Evolutionary conservation across 2,113 vertebrate genomes (phyloP).

Genomic region (Eptesicus fuscus): DNA sequence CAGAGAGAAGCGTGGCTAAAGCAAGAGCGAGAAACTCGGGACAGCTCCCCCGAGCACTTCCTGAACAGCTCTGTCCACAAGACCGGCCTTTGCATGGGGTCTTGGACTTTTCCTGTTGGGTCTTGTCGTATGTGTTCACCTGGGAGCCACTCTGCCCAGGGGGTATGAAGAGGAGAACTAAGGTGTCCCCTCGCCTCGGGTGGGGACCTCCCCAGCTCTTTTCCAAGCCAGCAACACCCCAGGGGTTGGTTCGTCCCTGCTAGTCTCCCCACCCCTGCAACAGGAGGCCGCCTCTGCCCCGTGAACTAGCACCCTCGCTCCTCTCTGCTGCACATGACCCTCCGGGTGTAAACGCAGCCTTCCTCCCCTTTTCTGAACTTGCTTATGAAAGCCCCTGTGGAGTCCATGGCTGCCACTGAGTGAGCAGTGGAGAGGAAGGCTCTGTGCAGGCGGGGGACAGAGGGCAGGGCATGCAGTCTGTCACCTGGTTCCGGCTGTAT

Average conservation of each 20-base stretch:
- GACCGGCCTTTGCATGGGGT: neutral
- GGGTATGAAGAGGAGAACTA: neutral
- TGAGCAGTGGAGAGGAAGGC: neutral
- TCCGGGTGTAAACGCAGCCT: neutral
- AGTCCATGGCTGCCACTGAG: neutral
- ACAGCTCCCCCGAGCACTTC: neutral
- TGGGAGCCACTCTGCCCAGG: neutral
- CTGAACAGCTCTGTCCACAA: neutral
- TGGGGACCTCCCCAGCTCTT: neutral
- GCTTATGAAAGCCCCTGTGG: neutral
- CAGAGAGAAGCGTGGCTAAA: neutral
- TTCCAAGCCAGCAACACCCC: neutral
- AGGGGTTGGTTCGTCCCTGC: neutral
- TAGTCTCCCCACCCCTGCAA: neutral
- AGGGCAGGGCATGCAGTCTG: fast-evolving
- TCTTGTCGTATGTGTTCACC: neutral
- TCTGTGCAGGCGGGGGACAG: fast-evolving
- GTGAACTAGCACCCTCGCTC: neutral
- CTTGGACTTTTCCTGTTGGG: neutral
- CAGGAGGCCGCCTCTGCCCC: neutral
- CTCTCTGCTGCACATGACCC: neutral
- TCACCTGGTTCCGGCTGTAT: conserved; percentile 90
- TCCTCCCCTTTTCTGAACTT: neutral
- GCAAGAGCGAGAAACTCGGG: neutral
- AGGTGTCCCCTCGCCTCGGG: neutral